Conservation (phyloP, 2,888 invertebrate genomes). For the Dusona sp. region DNA sequence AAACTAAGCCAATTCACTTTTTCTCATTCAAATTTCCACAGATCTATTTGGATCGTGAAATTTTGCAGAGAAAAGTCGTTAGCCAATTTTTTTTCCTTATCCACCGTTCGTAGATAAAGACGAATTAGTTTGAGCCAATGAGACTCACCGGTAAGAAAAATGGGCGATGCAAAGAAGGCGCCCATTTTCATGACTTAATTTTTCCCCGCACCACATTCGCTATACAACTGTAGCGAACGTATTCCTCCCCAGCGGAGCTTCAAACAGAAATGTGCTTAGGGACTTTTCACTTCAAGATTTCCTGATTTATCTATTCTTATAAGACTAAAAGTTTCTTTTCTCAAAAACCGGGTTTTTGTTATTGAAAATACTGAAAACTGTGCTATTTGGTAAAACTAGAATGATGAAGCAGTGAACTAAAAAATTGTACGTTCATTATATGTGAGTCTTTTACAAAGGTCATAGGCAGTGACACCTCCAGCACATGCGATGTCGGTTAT, state of each 20-base stretch:
- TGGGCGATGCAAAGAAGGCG: background rate
- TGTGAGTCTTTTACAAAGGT: background rate
- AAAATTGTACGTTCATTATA: background rate
- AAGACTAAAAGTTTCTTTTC: background rate
- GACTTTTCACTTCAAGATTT: background rate
- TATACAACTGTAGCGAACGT: background rate
- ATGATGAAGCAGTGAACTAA: background rate
- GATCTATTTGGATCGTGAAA: background rate
- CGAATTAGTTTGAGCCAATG: background rate
- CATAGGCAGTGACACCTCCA: conserved; percentile 29
- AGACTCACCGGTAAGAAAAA: background rate
- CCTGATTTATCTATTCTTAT: background rate
- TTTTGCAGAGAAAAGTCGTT: background rate
- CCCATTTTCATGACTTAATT: background rate
- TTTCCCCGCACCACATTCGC: background rate
- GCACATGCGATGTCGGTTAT: conserved; percentile 38
- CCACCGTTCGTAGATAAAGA: background rate
- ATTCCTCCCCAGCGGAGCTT: background rate
- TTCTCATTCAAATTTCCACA: background rate
- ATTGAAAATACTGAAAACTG: background rate
- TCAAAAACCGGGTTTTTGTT: background rate
- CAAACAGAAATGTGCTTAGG: background rate
- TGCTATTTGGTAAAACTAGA: background rate
- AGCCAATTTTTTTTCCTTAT: background rate
- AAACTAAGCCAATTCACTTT: background rate